phyloP scores from a whole-genome alignment of 2,113 vertebrate genomes.

The Pyrgilauda ruficollis region DNA sequence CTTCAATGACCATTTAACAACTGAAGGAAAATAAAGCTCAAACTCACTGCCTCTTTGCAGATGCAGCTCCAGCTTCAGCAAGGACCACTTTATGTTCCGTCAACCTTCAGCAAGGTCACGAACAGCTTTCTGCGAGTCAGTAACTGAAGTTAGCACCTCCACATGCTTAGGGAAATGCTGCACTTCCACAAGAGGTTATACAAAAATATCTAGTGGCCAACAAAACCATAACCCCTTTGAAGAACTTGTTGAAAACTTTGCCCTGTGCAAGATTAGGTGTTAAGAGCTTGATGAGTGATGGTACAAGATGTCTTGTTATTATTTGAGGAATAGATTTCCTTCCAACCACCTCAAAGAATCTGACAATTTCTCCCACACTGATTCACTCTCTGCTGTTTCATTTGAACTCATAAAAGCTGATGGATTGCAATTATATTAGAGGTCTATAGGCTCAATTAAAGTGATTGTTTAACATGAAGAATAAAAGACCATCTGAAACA shows the following conservation, averaged over 20 bases:
- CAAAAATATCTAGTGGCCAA: not conserved
- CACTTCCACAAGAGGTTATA: not conserved
- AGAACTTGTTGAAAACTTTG: constrained; percentile 19
- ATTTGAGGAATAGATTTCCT: not conserved
- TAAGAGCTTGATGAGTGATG: not conserved
- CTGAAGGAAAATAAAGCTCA: not conserved
- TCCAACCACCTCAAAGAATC: not conserved
- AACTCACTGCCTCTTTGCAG: not conserved
- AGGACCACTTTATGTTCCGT: not conserved
- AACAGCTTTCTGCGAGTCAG: not conserved
- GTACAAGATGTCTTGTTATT: not conserved
- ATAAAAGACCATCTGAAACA: not conserved
- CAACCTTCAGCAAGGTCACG: not conserved
- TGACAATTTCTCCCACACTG: not conserved
- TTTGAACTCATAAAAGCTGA: not conserved
- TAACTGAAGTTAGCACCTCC: not conserved
- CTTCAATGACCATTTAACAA: not conserved
- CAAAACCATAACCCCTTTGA: not conserved
- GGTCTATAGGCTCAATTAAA: not conserved
- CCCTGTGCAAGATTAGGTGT: not conserved
- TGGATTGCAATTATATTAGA: not conserved
- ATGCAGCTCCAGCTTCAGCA: not conserved
- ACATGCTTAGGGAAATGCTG: not conserved
- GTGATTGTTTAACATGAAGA: not conserved
- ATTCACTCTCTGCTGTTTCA: not conserved